Conservation (phyloP, 1,140 invertebrate genomes). For the Gryon sp. region DNA sequence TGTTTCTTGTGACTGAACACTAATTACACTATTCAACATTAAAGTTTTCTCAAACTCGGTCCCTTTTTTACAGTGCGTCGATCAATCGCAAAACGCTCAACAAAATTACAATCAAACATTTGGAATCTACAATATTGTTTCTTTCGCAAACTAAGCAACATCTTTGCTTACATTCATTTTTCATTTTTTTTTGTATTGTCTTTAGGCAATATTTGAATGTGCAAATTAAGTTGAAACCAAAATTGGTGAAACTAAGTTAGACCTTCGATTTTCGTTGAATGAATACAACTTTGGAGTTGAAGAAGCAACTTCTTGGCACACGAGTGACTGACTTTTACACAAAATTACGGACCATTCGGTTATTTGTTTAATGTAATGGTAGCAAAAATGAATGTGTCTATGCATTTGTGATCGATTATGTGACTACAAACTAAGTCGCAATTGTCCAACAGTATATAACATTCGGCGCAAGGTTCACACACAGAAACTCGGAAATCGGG, state of each 20-base stretch:
- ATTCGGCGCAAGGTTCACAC: slow-evolving; percentile 1
- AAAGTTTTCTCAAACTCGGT: slow-evolving; percentile 28
- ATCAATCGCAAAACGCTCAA: no score
- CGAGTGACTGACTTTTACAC: no score
- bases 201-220: slow-evolving; percentile 12
- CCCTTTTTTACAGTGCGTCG: no score
- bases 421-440: not conserved
- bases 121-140: no score
- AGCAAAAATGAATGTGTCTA: no score
- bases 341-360: no score
- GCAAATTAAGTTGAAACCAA: no score
- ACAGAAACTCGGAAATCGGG: not conserved
- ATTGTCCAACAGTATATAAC: not conserved
- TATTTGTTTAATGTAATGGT: no score
- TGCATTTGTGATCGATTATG: no score
- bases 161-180: not conserved
- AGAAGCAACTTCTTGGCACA: slow-evolving; percentile 17
- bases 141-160: not conserved
- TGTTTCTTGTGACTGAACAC: slow-evolving; percentile 46
- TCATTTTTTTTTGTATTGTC: slow-evolving; percentile 29
- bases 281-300: slow-evolving; percentile 18
- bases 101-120: no score
- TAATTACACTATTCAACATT: slow-evolving; percentile 44
- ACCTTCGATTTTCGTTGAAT: slow-evolving; percentile 35
- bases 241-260: slow-evolving; percentile 11